A percentile compares a stretch with the other conserved stretches of the same genome.
Evolutionary conservation across 1,140 invertebrate genomes (phyloP).

Genomic region (Cryptotermes secundus): DNA sequence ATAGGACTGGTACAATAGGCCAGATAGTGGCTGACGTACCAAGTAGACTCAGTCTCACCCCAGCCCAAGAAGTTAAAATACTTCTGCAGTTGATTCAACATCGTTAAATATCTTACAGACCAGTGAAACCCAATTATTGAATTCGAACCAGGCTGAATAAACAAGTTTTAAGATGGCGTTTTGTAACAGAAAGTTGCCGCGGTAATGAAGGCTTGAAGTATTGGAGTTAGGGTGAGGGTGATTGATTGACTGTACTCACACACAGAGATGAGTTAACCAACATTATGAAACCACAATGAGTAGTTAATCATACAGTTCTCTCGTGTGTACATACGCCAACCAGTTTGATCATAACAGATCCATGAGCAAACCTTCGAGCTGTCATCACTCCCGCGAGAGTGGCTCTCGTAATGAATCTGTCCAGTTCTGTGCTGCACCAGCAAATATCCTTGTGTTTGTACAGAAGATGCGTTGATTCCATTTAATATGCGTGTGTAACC

Average conservation of each 20-base stretch:
- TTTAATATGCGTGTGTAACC: conserved; percentile 16
- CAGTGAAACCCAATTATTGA: too few species aligned
- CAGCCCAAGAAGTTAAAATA: too few species aligned
- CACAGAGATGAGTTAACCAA: not conserved
- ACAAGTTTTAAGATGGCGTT: too few species aligned
- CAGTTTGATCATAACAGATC: conserved; percentile 3
- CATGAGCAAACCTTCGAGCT: not conserved
- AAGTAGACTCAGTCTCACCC: too few species aligned
- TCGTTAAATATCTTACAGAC: too few species aligned
- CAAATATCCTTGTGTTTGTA: conserved; percentile 1
- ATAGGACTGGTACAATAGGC: too few species aligned
- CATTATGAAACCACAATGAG: conserved; percentile 3
- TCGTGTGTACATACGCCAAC: not conserved
- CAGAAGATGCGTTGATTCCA: conserved; percentile 7
- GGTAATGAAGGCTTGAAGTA: not conserved
- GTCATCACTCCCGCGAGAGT: not conserved
- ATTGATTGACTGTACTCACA: not conserved
- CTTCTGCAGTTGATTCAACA: too few species aligned
- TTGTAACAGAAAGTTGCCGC: not conserved
- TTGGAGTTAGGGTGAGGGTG: not conserved
- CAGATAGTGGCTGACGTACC: too few species aligned
- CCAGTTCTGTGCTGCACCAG: not conserved
- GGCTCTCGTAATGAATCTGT: not conserved
- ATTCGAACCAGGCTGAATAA: too few species aligned
- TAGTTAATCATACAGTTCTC: conserved; percentile 7